Evolutionary conservation across 2,888 invertebrate species (phyloP).

Genomic region (Geotrupes spiniger): DNA sequence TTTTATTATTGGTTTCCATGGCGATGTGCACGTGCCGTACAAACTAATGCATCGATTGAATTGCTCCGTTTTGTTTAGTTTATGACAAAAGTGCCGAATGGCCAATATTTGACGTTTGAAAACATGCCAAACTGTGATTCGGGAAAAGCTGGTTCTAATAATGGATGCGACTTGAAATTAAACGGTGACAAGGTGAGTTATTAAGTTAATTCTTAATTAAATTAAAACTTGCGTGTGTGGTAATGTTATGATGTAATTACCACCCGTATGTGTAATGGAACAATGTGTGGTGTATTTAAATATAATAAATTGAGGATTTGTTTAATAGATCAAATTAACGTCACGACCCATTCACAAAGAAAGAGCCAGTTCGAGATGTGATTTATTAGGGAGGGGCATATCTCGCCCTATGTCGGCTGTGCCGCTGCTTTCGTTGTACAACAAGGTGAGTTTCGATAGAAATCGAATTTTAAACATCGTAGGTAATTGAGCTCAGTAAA

Average conservation of each 20-base stretch:
- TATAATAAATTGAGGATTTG: neutral
- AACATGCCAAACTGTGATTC: no score
- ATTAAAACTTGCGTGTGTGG: no score
- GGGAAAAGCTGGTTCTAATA: no score
- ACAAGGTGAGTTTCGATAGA: slow-evolving; percentile 13
- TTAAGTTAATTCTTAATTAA: slow-evolving; percentile 5
- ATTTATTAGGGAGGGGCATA: slow-evolving; percentile 34
- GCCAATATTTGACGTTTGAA: no score
- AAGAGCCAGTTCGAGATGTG: slow-evolving; percentile 37
- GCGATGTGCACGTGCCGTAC: neutral
- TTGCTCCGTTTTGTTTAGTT: neutral
- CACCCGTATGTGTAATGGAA: neutral
- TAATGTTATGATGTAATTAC: no score
- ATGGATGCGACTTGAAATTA: slow-evolving; percentile 26
- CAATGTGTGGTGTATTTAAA: neutral
- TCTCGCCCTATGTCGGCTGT: slow-evolving; percentile 42
- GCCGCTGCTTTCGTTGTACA: slow-evolving; percentile 33
- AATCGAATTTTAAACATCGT: neutral
- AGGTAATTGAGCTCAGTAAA: no score
- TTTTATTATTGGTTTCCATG: slow-evolving; percentile 1
- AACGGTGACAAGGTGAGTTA: slow-evolving; percentile 32
- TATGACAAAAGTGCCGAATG: neutral
- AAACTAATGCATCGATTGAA: neutral
- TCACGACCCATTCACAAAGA: slow-evolving; percentile 33
- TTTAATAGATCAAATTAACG: slow-evolving; percentile 40